Base-by-base conservation (phyloP, 2,113 vertebrate species). In the Regulus satrapa region DNA sequence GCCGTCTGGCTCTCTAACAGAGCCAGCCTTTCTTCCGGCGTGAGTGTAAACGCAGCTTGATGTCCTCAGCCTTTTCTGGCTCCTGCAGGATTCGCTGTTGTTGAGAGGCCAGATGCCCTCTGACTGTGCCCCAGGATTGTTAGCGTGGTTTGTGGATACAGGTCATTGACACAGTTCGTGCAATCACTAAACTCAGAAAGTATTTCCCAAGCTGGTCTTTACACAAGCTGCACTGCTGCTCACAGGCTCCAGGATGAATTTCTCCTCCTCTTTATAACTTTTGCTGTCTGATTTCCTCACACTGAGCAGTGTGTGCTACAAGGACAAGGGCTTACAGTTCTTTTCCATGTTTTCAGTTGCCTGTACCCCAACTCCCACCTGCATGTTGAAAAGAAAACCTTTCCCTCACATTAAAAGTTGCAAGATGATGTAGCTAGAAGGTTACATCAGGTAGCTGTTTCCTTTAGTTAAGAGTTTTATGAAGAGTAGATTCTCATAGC, bases 1-100 rank as follows among this genome's bases (percentile, higher is more conserved):
- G 75, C 92, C 49, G 72, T 92, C 93, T 96, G 96, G 67, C 88
- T 93, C 79, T 28, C 88, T 52, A 59, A 21, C 71, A 77, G 82
- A 94, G 88, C 75, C 96, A 88, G 78, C 49, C 59, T 69, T 54
- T n/a, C 77, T 55, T 88, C 75, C 4, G 14, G 46, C 3, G 0
- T 8, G 32, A 79, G 40, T 36, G 43, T 29, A 85, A 96, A 43
- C 0, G 12, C 84, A 94, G 88, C 85, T 80, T 90, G 75, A 10
- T 94, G 88, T 72, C 78, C 79, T 90, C 86, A 93, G 91, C 52
- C 71, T 56, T 74, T 55, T 66, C 43, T 59, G 17, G n/a, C 25
- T 77, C 59, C 72, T 43, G 23, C 34, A 63, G 63, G 63, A 55
- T 32, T n/a, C 12, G 3, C 41, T 58, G 52, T 4, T 63, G 29